phyloP scores from a whole-genome alignment of 2,888 invertebrate genomes.

The Chamaedrilus cognettii region DNA sequence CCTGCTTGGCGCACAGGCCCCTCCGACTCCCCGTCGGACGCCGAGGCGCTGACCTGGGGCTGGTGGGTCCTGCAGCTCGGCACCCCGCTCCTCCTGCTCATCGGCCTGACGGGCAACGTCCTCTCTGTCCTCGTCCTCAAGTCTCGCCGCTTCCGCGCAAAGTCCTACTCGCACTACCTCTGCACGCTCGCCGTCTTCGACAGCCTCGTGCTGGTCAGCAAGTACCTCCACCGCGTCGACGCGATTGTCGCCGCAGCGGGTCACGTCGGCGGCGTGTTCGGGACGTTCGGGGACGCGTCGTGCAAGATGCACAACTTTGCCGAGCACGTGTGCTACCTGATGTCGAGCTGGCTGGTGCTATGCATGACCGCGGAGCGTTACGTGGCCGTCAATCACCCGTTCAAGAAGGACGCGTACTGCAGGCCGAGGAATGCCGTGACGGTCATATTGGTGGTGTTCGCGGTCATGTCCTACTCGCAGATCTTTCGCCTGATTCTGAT shows the following conservation, averaged over 20 bases:
- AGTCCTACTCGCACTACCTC: slow-evolving; percentile 55
- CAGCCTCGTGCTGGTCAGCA: slow-evolving; percentile 45
- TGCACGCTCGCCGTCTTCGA: slow-evolving; percentile 52
- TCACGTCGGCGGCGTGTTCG: slow-evolving; percentile 32
- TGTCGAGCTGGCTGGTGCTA: slow-evolving; percentile 56
- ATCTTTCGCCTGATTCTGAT: slow-evolving; percentile 47
- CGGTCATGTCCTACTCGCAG: slow-evolving; percentile 46
- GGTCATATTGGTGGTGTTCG: slow-evolving; percentile 44
- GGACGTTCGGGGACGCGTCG: slow-evolving; percentile 40
- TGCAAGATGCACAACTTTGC: slow-evolving; percentile 51
- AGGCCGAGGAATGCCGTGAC: slow-evolving; percentile 12
- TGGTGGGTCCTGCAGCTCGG: slow-evolving; percentile 48
- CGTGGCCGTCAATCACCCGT: slow-evolving; percentile 46
- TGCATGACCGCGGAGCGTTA: slow-evolving; percentile 52
- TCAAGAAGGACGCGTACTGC: slow-evolving; percentile 45
- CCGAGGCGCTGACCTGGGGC: slow-evolving; percentile 39
- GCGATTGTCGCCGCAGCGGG: slow-evolving; percentile 13
- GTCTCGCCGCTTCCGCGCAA: slow-evolving; percentile 45
- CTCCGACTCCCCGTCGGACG: no score
- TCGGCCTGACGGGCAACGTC: slow-evolving; percentile 53
- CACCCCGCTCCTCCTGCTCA: slow-evolving; percentile 45
- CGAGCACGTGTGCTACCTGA: slow-evolving; percentile 48
- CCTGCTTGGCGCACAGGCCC: no score
- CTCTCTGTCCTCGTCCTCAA: slow-evolving; percentile 52
- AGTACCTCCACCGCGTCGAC: slow-evolving; percentile 30